Conservation (phyloP, 2,888 invertebrate genomes). For the Acronicta alni region DNA sequence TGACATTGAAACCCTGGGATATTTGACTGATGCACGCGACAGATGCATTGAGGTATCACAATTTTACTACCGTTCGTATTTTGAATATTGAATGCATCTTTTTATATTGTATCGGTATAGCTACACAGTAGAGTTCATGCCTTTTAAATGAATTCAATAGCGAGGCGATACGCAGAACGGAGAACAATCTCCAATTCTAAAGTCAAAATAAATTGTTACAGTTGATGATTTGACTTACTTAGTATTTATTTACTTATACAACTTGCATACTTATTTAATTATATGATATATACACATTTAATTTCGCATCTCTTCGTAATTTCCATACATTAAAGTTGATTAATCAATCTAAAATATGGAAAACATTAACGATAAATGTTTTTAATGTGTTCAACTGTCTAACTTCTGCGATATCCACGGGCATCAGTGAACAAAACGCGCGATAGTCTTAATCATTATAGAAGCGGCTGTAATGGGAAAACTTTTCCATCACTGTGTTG, state of each 20-base stretch:
- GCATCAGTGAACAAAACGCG: conserved; percentile 39
- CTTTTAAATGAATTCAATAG: too few relatives aligned
- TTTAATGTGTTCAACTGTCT: conserved; percentile 32
- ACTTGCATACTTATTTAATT: too few relatives aligned
- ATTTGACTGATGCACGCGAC: conserved; percentile 59
- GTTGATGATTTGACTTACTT: too few relatives aligned
- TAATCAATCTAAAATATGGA: conserved; percentile 26
- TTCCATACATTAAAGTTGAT: too few relatives aligned
- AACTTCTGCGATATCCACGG: conserved; percentile 34
- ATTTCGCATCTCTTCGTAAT: too few relatives aligned
- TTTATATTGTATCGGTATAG: not conserved
- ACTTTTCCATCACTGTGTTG: conserved; percentile 42
- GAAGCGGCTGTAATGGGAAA: conserved; percentile 53
- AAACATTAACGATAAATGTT: conserved; percentile 32
- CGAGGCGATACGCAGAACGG: too few relatives aligned
- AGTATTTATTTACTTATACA: too few relatives aligned
- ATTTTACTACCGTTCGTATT: conserved; percentile 25
- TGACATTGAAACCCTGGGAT: conserved; percentile 58
- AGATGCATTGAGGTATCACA: conserved; percentile 41
- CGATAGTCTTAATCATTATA: conserved; percentile 39
- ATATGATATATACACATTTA: too few relatives aligned
- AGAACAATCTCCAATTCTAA: too few relatives aligned
- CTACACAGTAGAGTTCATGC: too few relatives aligned
- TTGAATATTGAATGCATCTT: conserved; percentile 27
- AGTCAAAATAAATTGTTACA: too few relatives aligned